These are phyloP conservation scores for Paracyprichromis sp. DNA, from an alignment of 2,113 vertebrate species.

Conservation along the genomic window DNA sequence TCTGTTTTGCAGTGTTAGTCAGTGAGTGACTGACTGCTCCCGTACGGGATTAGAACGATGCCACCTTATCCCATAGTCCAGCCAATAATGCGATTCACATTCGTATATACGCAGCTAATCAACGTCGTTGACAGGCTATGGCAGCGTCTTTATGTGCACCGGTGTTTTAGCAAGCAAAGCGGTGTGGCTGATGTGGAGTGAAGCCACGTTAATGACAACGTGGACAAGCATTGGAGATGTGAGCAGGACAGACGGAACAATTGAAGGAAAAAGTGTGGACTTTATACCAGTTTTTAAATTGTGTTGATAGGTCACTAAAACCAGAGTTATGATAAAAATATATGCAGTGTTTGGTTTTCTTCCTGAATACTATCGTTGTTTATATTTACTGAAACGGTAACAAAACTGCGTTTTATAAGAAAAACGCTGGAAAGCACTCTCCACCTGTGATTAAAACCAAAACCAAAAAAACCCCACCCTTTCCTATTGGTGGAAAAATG, in stretches of 20 bases:
- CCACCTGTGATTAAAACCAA: too few relatives aligned
- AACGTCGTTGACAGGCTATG: background rate
- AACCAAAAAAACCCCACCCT: too few relatives aligned
- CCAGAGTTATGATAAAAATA: too few relatives aligned
- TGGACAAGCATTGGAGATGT: background rate
- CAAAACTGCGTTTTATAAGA: too few relatives aligned
- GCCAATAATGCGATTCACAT: background rate
- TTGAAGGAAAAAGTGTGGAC: too few relatives aligned
- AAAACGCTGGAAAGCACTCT: too few relatives aligned
- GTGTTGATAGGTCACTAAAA: too few relatives aligned
- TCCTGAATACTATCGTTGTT: too few relatives aligned
- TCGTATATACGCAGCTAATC: background rate
- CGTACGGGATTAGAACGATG: background rate
- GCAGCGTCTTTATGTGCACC: background rate
- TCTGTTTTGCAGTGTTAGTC: background rate
- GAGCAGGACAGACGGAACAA: background rate
- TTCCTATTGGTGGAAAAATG: too few relatives aligned
- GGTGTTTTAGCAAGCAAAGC: background rate
- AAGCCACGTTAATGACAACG: background rate
- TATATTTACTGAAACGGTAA: too few relatives aligned
- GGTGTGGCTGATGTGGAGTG: background rate
- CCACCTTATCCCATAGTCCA: background rate
- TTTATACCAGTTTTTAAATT: too few relatives aligned
- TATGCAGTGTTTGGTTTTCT: too few relatives aligned
- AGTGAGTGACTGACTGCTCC: background rate